Conservation (phyloP, 2,888 invertebrate genomes). For the Serrognathus titanus region DNA sequence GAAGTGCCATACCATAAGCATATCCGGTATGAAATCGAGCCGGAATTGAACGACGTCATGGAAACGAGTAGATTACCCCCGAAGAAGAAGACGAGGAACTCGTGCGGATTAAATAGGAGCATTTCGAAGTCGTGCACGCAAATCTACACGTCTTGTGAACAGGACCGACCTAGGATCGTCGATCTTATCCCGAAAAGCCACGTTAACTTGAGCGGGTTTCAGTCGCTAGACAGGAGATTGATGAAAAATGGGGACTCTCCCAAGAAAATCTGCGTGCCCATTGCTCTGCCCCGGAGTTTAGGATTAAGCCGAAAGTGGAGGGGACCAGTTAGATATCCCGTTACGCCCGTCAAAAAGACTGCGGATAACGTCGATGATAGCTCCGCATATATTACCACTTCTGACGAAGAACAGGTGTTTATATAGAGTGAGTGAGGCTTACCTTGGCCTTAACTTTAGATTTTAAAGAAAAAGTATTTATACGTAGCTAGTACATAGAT, state of each 20-base stretch:
- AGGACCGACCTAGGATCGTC: conserved; percentile 39
- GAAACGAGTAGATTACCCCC: neutral
- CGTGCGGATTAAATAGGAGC: conserved; percentile 22
- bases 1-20: conserved; percentile 49
- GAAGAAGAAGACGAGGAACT: neutral
- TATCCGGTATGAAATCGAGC: conserved; percentile 46
- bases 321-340: conserved; percentile 63
- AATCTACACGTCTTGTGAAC: conserved; percentile 26
- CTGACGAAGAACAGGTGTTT: conserved; percentile 65
- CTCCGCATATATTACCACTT: conserved; percentile 50
- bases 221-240: conserved; percentile 31
- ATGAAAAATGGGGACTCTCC: conserved; percentile 3
- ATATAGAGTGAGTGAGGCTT: conserved; percentile 44
- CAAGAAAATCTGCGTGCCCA: conserved; percentile 25
- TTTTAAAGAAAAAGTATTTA: neutral
- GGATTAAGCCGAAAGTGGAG: conserved; percentile 60
- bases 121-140: conserved; percentile 41
- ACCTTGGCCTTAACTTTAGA: no score
- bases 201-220: conserved; percentile 13
- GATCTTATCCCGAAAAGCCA: conserved; percentile 41
- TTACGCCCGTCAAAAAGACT: conserved; percentile 58
- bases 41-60: conserved; percentile 29
- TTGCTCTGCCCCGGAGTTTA: conserved; percentile 58
- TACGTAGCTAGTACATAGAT: conserved; percentile 2
- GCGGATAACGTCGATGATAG: conserved; percentile 38